Conservation (phyloP, 2,113 vertebrate species). For the Murina feae region DNA sequence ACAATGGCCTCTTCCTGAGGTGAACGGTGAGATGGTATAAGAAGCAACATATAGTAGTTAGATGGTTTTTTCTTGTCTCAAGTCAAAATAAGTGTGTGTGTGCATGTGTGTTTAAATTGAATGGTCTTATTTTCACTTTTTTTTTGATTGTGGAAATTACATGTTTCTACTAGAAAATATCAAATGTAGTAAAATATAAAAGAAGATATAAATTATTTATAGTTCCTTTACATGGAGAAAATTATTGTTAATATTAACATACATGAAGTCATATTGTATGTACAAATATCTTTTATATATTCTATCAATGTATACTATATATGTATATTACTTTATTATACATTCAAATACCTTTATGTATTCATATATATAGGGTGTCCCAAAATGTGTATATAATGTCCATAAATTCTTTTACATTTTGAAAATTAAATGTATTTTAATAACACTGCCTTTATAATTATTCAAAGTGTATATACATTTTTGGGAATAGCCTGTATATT, state of each 20-base stretch:
- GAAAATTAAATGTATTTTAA: too few relatives aligned
- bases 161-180: neutral
- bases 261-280: neutral
- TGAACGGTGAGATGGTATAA: neutral
- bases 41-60: neutral
- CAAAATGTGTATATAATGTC: too few relatives aligned
- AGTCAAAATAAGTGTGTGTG: neutral
- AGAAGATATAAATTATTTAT: neutral
- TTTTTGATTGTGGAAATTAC: neutral
- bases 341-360: neutral
- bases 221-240: neutral
- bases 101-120: neutral
- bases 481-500: neutral
- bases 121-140: conserved; percentile 4
- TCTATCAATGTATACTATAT: neutral
- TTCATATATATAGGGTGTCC: neutral
- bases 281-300: neutral
- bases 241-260: neutral
- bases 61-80: neutral
- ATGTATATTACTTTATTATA: neutral
- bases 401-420: too few relatives aligned
- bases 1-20: neutral
- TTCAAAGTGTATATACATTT: too few relatives aligned
- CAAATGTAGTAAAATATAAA: neutral
- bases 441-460: too few relatives aligned